Percentiles rank a stretch among this genome's conserved stretches.
These are phyloP conservation scores for Nothocercus nigrocapillus DNA, from an alignment of 2,113 vertebrate genomes.

Conservation along the genomic window DNA sequence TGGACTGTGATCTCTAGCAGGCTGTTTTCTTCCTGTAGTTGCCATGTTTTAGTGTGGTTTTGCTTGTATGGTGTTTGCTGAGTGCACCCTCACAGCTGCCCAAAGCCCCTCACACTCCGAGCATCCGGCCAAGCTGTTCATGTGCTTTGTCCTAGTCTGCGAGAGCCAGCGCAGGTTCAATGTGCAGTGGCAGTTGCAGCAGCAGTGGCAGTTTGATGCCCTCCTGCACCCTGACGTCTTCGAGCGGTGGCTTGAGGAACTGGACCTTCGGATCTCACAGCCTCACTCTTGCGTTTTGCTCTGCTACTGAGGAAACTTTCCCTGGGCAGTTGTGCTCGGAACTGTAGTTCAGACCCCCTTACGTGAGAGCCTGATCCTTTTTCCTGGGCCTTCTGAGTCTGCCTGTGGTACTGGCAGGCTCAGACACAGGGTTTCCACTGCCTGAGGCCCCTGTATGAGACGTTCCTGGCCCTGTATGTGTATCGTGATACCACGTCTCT, in stretches of 20 bases:
- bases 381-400: background rate
- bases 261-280: background rate
- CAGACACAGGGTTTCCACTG: background rate
- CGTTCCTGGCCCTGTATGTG: background rate
- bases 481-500: background rate
- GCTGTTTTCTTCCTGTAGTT: slow-evolving; percentile 12
- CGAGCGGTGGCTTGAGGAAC: background rate
- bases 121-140: accelerated
- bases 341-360: background rate
- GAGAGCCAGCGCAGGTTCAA: background rate
- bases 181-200: background rate
- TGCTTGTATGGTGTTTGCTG: background rate
- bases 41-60: background rate
- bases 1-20: slow-evolving; percentile 18
- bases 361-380: background rate
- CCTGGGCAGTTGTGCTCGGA: background rate
- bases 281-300: background rate
- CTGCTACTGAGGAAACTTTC: background rate
- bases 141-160: background rate
- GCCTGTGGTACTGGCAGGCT: background rate
- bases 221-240: background rate
- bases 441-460: background rate
- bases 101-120: background rate
- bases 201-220: background rate
- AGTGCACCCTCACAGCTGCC: background rate